Evolutionary conservation across 2,113 vertebrate species (phyloP).

Genomic region (Oncorhynchus clarkii): DNA sequence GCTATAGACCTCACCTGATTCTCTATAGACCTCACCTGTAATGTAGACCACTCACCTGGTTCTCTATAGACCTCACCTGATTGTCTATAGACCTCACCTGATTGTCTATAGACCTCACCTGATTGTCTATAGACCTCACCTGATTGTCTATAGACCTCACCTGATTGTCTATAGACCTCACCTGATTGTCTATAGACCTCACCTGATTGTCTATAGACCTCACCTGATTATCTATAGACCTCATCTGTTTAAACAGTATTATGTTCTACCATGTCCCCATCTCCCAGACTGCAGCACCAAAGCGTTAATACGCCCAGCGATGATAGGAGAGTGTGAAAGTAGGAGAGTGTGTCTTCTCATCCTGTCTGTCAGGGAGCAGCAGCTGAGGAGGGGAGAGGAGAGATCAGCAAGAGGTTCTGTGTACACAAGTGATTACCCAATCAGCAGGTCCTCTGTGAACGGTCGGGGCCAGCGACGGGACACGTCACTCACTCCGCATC

Average conservation of each 20-base stretch:
- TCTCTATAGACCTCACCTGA: no score
- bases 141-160: no score
- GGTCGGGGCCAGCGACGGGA: conserved; percentile 65
- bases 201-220: no score
- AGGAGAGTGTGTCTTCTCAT: conserved; percentile 53
- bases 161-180: no score
- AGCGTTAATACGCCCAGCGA: conserved; percentile 56
- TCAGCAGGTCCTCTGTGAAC: conserved; percentile 67
- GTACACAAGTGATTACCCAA: conserved; percentile 79
- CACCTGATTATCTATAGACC: no score
- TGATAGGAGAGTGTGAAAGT: conserved; percentile 63
- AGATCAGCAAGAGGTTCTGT: conserved; percentile 52
- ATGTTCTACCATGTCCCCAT: conserved; percentile 56
- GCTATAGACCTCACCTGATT: no score
- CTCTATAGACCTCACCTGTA: no score
- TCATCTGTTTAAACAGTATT: background rate
- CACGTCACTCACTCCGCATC: conserved; percentile 67
- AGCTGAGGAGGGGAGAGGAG: background rate
- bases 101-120: no score
- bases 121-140: no score
- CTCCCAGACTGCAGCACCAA: conserved; percentile 37
- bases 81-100: no score
- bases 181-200: no score
- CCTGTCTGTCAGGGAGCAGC: conserved; percentile 59
- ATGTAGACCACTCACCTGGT: no score